Conservation (phyloP, 2,888 invertebrate genomes). For the Lucinisca nassula region DNA sequence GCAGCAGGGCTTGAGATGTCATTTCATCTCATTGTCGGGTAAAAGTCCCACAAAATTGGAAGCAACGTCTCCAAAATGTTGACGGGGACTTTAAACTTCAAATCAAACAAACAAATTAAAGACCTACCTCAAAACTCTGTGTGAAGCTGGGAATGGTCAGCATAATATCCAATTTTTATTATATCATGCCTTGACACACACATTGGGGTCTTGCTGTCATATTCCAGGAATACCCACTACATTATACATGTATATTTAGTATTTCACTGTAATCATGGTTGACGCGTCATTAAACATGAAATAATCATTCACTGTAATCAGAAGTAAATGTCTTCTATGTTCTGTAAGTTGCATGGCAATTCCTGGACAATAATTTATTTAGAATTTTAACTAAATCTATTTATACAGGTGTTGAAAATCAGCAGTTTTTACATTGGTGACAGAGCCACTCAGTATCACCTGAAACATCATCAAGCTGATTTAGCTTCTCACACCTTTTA, state of each 20-base stretch:
- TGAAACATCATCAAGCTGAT: neutral
- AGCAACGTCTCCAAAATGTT: too few relatives aligned
- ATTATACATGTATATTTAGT: neutral
- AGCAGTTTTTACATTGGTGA: neutral
- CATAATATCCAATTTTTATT: too few relatives aligned
- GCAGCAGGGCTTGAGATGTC: too few relatives aligned
- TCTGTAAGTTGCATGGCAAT: neutral
- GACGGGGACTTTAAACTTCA: too few relatives aligned
- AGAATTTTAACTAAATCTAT: too few relatives aligned
- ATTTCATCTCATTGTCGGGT: too few relatives aligned
- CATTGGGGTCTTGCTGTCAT: neutral
- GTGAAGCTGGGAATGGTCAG: neutral
- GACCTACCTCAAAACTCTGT: neutral
- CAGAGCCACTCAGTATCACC: neutral
- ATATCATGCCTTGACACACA: neutral
- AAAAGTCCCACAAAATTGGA: too few relatives aligned
- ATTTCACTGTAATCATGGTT: neutral
- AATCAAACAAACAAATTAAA: too few relatives aligned
- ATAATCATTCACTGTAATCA: neutral
- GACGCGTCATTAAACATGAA: too few relatives aligned
- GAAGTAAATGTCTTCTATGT: neutral
- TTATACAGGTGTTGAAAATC: too few relatives aligned
- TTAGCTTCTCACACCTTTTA: neutral
- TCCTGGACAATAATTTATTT: neutral
- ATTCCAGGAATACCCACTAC: neutral